Percentiles rank a stretch among this genome's conserved stretches.
Conservation (phyloP, 2,113 vertebrate genomes). For the Crypturellus undulatus region DNA sequence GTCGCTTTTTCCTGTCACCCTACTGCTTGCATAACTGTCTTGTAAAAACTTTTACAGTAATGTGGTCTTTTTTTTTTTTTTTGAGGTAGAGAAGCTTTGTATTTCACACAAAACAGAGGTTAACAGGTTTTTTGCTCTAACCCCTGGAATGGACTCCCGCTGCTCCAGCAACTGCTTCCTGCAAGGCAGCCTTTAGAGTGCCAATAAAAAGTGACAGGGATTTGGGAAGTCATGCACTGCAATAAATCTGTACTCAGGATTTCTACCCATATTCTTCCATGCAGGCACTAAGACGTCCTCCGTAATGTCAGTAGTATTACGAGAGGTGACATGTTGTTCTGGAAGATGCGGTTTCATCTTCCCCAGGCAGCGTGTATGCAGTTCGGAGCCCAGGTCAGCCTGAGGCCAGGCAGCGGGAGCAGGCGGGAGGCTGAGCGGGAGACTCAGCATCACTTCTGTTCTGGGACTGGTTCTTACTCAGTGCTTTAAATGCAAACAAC, state of each 20-base stretch:
- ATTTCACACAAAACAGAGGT: background rate
- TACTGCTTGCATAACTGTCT: background rate
- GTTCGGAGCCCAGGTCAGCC: too few species aligned
- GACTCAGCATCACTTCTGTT: background rate
- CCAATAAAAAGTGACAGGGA: background rate
- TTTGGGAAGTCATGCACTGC: background rate
- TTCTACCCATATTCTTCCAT: rapidly evolving
- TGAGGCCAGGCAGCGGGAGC: too few species aligned
- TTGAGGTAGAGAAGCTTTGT: background rate
- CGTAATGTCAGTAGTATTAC: too few species aligned
- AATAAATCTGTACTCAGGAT: background rate
- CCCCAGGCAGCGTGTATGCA: background rate
- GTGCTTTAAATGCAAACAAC: background rate
- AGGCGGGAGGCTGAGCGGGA: too few species aligned
- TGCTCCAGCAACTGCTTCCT: rapidly evolving
- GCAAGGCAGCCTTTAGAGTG: background rate
- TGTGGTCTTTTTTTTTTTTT: background rate
- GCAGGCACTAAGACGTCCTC: background rate
- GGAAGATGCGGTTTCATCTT: background rate
- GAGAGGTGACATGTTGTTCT: background rate
- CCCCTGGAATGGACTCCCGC: rapidly evolving
- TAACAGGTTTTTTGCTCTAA: rapidly evolving
- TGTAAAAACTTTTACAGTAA: background rate
- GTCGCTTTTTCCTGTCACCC: background rate
- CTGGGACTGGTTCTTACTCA: background rate